These are phyloP conservation scores for Drosophila niveifrons DNA, from an alignment of 2,888 invertebrate species.

Conservation along the genomic window DNA sequence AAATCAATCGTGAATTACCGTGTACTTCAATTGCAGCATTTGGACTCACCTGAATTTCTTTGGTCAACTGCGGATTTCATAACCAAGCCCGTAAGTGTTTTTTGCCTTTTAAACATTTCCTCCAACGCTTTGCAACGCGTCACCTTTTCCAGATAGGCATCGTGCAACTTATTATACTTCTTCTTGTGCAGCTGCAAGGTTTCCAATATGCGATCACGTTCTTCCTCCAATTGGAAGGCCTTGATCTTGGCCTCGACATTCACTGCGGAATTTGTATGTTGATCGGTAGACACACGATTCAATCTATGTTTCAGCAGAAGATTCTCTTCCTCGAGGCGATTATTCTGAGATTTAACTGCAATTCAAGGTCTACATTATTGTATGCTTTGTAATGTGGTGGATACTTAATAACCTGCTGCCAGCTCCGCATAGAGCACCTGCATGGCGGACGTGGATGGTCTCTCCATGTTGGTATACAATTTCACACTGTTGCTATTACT, in stretches of 20 bases:
- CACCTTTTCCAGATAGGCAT: constrained; percentile 79
- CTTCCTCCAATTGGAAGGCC: constrained; percentile 76
- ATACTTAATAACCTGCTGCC: constrained; percentile 68
- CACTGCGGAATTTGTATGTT: constrained; percentile 63
- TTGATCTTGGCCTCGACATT: constrained; percentile 78
- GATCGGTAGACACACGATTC: constrained; percentile 60
- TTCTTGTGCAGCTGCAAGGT: constrained; percentile 77
- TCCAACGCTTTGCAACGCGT: constrained; percentile 81
- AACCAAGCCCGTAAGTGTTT: constrained; percentile 81
- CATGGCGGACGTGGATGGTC: constrained; percentile 51
- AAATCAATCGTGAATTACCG: background rate
- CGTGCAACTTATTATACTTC: constrained; percentile 82
- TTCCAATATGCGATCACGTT: constrained; percentile 79
- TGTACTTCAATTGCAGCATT: background rate
- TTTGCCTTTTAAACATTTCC: constrained; percentile 80
- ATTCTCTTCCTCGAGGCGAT: constrained; percentile 78
- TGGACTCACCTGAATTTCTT: constrained; percentile 47
- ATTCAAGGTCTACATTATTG: background rate
- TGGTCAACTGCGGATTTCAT: constrained; percentile 81
- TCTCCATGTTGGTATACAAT: constrained; percentile 54
- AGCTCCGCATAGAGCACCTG: constrained; percentile 69
- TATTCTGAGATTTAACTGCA: constrained; percentile 76
- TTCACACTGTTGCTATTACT: constrained; percentile 38
- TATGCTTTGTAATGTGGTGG: background rate
- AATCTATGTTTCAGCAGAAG: constrained; percentile 72